Evolutionary conservation across 2,797 vertebrate species (phyloP).

Genomic region (Characodon lateralis): DNA sequence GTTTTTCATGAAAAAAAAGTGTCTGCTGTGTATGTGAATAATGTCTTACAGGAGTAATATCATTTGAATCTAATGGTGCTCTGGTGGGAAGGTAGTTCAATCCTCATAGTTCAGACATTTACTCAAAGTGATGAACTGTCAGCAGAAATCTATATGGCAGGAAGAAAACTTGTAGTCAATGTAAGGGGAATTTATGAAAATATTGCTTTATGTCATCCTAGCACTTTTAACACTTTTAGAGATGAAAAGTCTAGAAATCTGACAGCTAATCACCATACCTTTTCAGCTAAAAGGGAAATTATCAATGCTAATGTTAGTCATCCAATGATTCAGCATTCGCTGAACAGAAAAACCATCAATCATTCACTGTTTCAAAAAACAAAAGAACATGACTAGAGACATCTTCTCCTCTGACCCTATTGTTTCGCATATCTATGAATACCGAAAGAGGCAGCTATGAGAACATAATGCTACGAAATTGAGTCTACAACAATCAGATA

Average conservation of each 20-base stretch:
- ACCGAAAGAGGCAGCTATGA: no score
- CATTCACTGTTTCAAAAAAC: neutral
- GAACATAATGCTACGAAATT: no score
- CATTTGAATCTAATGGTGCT: neutral
- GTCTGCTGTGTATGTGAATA: neutral
- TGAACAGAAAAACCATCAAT: neutral
- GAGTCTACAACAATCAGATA: no score
- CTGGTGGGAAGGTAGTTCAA: neutral
- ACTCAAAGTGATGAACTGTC: neutral
- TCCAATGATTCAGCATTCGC: neutral
- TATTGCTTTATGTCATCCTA: neutral
- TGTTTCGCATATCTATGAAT: no score
- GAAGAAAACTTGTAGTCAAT: neutral
- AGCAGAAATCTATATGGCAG: neutral
- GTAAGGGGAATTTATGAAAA: neutral
- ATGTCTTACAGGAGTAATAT: conserved; percentile 2
- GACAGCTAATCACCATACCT: neutral
- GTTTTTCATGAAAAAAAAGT: conserved; percentile 6
- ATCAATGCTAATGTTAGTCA: neutral
- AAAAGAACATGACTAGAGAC: no score
- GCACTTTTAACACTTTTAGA: neutral
- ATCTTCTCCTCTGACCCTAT: neutral
- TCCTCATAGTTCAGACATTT: neutral
- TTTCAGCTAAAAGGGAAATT: neutral
- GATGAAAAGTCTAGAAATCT: neutral